Evolutionary conservation across 2,113 vertebrate genomes (phyloP).

Genomic region (Rhinichthys klamathensis): DNA sequence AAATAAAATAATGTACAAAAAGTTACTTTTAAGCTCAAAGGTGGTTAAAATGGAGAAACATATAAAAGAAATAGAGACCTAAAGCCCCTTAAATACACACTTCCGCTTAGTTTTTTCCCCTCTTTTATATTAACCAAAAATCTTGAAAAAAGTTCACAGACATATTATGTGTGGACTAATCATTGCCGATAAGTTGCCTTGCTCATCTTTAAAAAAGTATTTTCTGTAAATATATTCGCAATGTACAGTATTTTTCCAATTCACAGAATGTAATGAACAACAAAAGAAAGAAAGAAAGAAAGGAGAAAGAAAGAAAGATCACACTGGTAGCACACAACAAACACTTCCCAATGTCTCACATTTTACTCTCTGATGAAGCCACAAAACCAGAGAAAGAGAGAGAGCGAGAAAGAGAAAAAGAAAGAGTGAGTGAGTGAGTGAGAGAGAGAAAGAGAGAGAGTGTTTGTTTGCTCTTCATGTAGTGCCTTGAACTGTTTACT

Average conservation of each 20-base stretch:
- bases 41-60: not conserved
- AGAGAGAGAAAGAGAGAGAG: slow-evolving; percentile 51
- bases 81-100: not conserved
- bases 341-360: not conserved
- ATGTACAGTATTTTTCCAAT: not conserved
- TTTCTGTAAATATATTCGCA: no score
- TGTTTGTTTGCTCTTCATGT: not conserved
- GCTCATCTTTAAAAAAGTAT: not conserved
- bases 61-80: not conserved
- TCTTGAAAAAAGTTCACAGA: not conserved
- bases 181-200: not conserved
- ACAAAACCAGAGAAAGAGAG: slow-evolving; percentile 29
- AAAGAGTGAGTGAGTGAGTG: slow-evolving; percentile 17
- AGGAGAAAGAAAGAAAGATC: not conserved
- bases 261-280: not conserved
- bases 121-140: not conserved
- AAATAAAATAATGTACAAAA: not conserved
- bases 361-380: slow-evolving; percentile 6
- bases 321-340: slow-evolving; percentile 20
- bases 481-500: slow-evolving; percentile 10
- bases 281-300: not conserved
- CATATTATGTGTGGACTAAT: not conserved
- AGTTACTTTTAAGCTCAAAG: not conserved
- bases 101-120: not conserved
- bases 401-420: slow-evolving; percentile 38